phyloP scores from a whole-genome alignment of 1,140 invertebrate genomes.

The Patella vulgata region DNA sequence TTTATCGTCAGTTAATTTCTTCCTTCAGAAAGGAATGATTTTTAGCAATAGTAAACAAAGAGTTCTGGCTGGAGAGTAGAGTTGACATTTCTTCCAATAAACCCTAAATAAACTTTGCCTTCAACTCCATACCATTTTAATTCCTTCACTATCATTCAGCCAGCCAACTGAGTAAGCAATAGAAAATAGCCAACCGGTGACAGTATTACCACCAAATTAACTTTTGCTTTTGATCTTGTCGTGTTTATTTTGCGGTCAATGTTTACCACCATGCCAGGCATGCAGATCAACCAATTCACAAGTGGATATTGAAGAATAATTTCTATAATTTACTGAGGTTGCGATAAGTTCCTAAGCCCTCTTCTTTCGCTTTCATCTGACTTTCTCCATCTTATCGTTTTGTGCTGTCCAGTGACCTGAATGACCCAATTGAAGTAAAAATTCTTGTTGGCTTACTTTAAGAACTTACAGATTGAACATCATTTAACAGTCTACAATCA shows the following conservation, averaged over 20 bases:
- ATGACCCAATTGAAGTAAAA: too few relatives aligned
- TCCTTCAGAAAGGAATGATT: slow-evolving; percentile 15
- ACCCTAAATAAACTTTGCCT: slow-evolving; percentile 28
- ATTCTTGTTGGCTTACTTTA: too few relatives aligned
- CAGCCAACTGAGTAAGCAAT: slow-evolving; percentile 18
- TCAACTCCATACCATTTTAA: slow-evolving; percentile 21
- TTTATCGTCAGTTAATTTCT: slow-evolving; percentile 37
- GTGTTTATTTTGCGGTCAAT: slow-evolving; percentile 32
- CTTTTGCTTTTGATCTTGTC: slow-evolving; percentile 35
- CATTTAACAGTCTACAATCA: too few relatives aligned
- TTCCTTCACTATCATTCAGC: slow-evolving; percentile 22
- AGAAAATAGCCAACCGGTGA: slow-evolving; percentile 26
- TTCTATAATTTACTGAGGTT: too few relatives aligned
- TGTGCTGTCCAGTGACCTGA: too few relatives aligned
- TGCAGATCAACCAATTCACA: slow-evolving; percentile 25
- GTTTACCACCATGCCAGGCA: slow-evolving; percentile 25
- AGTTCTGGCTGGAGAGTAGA: slow-evolving; percentile 1
- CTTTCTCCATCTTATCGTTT: too few relatives aligned
- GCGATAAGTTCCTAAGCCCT: too few relatives aligned
- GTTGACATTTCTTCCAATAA: slow-evolving; percentile 33
- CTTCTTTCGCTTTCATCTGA: too few relatives aligned
- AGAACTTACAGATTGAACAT: too few relatives aligned
- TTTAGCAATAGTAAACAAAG: slow-evolving; percentile 34
- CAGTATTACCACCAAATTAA: slow-evolving; percentile 35
- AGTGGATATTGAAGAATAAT: slow-evolving; percentile 19